Base-by-base conservation (phyloP, 2,113 vertebrate genomes). In the Mustela lutreola region DNA sequence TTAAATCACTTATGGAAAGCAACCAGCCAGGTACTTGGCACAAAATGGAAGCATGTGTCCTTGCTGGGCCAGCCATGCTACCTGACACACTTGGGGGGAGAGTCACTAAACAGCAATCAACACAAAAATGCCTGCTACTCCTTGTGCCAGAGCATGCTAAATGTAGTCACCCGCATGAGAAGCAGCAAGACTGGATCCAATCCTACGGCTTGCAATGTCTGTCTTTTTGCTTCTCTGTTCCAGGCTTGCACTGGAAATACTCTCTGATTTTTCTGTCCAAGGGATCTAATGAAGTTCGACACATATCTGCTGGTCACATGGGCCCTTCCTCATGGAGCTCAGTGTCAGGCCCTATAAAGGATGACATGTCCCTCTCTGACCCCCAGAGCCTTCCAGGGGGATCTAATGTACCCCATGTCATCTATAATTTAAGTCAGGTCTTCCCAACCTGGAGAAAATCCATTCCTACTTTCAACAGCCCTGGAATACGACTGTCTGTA, bases 71-170 rank as follows among this genome's bases (percentile, higher is more conserved):
- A 6, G 42, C 33, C 58, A 11, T 39, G 36, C 94, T 87, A 50
- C 42, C 50, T 16, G 10, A 42, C 12, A 0, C 0, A 0, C 28
- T 42, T 26, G 14, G 16, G 80, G 19, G 2, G 3, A 22, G 60
- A 50, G 58, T 16, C 92, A 87, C 76, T 39, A 48, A 75, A 12
- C 3, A 2, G 65, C 86, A 86, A 31, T 75, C 81, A 62, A 42
- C 8, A 42, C 36, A 31, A 6, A 21, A 45, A n/a, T 7, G n/a
- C 60, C 76, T n/a, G 39, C 48, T 11, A 48, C n/a, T n/a, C 36
- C 91, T 58, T 28, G 1, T 0, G 16, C 58, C 1, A 10, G 28
- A 82, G 60, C 50, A 12, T 9, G 50, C 73, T 45, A 73, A 79
- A 63, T 0, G 1, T 24, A 81, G 65, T 12, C 45, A 39, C 63